Percentiles rank a stretch among this genome's conserved stretches.
phyloP scores from a whole-genome alignment of 2,888 invertebrate genomes.

The Eucera pruinosa region DNA sequence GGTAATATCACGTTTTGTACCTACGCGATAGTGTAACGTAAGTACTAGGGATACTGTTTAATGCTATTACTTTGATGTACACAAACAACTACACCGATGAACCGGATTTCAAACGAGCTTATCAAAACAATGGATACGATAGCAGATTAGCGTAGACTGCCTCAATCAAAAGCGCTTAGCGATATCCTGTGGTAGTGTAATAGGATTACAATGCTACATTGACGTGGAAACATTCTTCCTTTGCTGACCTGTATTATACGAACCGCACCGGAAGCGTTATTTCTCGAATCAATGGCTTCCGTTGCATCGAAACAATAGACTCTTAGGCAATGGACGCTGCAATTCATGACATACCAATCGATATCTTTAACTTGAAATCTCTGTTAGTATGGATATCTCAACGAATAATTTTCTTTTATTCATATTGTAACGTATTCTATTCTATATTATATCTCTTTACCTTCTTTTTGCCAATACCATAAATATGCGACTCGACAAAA shows the following conservation, averaged over 20 bases:
- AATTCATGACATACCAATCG: background rate
- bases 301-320: background rate
- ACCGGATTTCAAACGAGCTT: conserved; percentile 37
- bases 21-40: background rate
- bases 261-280: background rate
- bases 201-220: conserved; percentile 28
- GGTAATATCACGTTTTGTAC: background rate
- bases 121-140: conserved; percentile 29
- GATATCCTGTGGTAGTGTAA: conserved; percentile 15
- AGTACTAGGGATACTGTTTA: background rate
- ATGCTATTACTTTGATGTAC: conserved; percentile 21
- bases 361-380: background rate
- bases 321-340: background rate
- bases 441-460: no score
- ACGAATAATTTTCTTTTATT: background rate
- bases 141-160: conserved; percentile 22
- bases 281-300: conserved; percentile 10
- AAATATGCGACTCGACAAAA: no score
- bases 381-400: background rate
- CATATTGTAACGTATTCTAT: no score
- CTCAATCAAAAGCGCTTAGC: conserved; percentile 26
- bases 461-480: no score
- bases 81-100: conserved; percentile 5
- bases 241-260: background rate
- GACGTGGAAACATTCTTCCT: conserved; percentile 5